Percentiles rank a stretch among this genome's conserved stretches.
These are phyloP conservation scores for Drosophila sproati DNA, from an alignment of 1,140 invertebrate species.

Conservation along the genomic window DNA sequence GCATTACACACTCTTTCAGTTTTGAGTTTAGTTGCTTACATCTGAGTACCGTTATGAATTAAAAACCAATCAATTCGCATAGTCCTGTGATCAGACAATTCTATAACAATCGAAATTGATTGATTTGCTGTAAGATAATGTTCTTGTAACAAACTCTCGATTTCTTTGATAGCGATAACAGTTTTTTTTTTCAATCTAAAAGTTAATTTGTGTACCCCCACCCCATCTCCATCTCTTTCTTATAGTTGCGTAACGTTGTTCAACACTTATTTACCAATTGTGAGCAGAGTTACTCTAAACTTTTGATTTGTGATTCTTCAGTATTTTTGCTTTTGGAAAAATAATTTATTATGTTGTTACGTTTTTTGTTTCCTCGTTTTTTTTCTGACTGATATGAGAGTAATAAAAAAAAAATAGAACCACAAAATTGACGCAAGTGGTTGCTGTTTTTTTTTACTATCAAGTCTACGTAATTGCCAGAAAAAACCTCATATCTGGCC, in stretches of 20 bases:
- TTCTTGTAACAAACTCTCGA: conserved; percentile 21
- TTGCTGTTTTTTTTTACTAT: background rate
- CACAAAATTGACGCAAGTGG: conserved; percentile 24
- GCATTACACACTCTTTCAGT: no score
- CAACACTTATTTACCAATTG: background rate
- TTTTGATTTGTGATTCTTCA: background rate
- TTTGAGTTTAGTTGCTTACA: no score
- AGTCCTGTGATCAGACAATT: no score
- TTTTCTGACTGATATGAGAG: conserved; percentile 19
- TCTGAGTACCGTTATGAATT: no score
- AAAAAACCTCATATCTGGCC: conserved; percentile 16
- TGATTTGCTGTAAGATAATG: background rate
- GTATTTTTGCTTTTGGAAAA: background rate
- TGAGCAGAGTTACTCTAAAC: background rate
- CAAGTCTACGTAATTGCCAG: conserved; percentile 14
- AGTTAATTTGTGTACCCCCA: conserved; percentile 1
- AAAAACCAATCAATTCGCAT: no score
- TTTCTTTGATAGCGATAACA: conserved; percentile 17
- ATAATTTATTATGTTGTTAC: conserved; percentile 24
- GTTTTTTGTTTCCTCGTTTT: conserved; percentile 4
- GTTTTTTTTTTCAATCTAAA: background rate
- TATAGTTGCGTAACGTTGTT: background rate
- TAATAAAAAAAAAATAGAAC: background rate
- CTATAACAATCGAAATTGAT: no score
- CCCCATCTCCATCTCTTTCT: background rate